Base-by-base conservation (phyloP, 2,113 vertebrate genomes). In the Scartelaos histophorus region DNA sequence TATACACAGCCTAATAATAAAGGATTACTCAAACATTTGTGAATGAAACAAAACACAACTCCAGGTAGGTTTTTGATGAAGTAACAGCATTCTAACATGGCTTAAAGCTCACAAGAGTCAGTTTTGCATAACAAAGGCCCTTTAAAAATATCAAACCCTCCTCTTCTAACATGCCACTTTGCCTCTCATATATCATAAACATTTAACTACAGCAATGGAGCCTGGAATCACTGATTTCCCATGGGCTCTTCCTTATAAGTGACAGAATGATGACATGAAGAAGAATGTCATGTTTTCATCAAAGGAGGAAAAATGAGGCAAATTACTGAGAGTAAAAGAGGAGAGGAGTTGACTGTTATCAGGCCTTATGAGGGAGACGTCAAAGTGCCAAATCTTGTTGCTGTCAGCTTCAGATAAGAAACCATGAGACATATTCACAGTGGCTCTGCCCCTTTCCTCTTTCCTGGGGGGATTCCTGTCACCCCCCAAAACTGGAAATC, bases 381-480 rank as follows among this genome's bases (percentile, higher is more conserved):
- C 69, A 9, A 71, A 74, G 80, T 80, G 78, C 76, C 85, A 90
- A 82, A 75, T 68, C 70, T 76, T 82, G 72, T 80, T 82, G 80
- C 83, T 90, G 87, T 88, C 78, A 82, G 82, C 66, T 83, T 69
- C 82, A 85, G 90, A 91, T 89, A 91, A 91, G 76, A 75, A 75
- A 75, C 47, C 61, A 61, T 45, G 68, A 51, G 4, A 71, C 67
- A 74, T 76, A 79, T 67, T 58, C 53, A 69, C 49, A 64, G 67
- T 60, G 22, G n/a, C 47, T 68, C 58, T 84, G 73, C 38, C 76
- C 75, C 22, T 13, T 49, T 57, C 79, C 54, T 61, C 56, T 75
- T 35, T 47, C 76, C 70, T 80, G 25, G 45, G 74, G 61, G 79
- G 73, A 88, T 79, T 83, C 62, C 85, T 57, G 17, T 84, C 80